These are phyloP conservation scores for Mustela lutreola DNA, from an alignment of 2,113 vertebrate genomes.

Conservation along the genomic window DNA sequence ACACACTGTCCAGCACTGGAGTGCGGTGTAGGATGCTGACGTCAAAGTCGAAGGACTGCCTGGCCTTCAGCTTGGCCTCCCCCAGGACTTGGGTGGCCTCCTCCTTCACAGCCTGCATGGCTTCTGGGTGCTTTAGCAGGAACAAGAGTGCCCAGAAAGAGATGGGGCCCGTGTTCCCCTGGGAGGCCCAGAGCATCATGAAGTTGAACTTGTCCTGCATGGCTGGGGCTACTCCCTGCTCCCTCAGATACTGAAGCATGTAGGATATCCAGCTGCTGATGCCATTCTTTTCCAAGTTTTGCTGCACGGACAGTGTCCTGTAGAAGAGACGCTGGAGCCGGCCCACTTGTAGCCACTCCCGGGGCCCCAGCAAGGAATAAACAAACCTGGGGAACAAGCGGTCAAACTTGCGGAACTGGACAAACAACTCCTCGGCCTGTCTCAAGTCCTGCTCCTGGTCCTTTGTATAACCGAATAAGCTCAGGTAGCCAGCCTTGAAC, in stretches of 20 bases:
- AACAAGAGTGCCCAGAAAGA: slow-evolving; percentile 95
- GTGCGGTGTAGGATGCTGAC: slow-evolving; percentile 88
- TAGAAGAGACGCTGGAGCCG: slow-evolving; percentile 90
- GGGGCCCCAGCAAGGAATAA: slow-evolving; percentile 88
- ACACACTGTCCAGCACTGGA: slow-evolving; percentile 92
- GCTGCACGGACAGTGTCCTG: slow-evolving; percentile 87
- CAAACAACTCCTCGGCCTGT: slow-evolving; percentile 65
- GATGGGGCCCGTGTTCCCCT: slow-evolving; percentile 93
- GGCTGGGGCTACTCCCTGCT: slow-evolving; percentile 78
- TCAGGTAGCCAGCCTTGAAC: slow-evolving; percentile 93
- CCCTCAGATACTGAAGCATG: slow-evolving; percentile 84
- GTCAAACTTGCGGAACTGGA: slow-evolving; percentile 91
- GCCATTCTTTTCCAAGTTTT: slow-evolving; percentile 87
- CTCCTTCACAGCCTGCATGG: slow-evolving; percentile 90
- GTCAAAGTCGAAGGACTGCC: not conserved
- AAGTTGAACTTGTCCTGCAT: slow-evolving; percentile 93
- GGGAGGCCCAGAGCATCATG: slow-evolving; percentile 95
- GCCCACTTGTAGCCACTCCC: slow-evolving; percentile 87
- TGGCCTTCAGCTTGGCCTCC: slow-evolving; percentile 86
- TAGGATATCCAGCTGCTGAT: slow-evolving; percentile 92
- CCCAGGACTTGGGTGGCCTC: slow-evolving; percentile 88
- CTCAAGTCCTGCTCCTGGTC: slow-evolving; percentile 54
- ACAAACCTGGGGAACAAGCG: slow-evolving; percentile 92
- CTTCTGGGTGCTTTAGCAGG: slow-evolving; percentile 93
- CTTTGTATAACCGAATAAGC: slow-evolving; percentile 89